Conservation (phyloP, 30 jellyfish, hydroid and myxozoan genomes). For the Aurelia sp. region DNA sequence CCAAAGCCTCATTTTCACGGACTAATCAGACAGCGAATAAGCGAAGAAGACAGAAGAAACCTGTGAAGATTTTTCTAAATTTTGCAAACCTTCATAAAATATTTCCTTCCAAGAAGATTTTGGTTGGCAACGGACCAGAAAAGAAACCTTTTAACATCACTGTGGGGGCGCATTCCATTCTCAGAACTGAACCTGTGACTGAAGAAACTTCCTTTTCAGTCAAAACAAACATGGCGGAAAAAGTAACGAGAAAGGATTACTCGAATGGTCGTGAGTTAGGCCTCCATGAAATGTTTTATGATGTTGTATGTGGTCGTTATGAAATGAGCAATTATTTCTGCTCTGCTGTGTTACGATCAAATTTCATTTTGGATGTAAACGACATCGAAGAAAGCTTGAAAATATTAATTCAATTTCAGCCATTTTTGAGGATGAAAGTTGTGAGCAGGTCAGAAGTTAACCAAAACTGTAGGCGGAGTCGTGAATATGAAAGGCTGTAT, state of each 20-base stretch:
- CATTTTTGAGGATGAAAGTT: constrained; percentile 50
- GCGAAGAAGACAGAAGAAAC: too few species aligned
- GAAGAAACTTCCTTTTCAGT: too few species aligned
- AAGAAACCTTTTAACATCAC: too few species aligned
- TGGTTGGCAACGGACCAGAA: too few species aligned
- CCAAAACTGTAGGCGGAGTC: constrained; percentile 1
- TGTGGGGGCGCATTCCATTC: too few species aligned
- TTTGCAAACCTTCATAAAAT: too few species aligned
- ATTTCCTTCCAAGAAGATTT: too few species aligned
- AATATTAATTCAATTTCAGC: constrained; percentile 45
- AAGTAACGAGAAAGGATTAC: neutral
- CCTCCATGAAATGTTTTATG: constrained; percentile 33
- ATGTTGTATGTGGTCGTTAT: neutral
- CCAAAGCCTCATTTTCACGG: too few species aligned
- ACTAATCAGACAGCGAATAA: too few species aligned
- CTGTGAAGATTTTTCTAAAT: too few species aligned
- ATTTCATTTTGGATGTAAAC: constrained; percentile 8
- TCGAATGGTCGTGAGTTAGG: constrained; percentile 42
- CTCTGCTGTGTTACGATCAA: constrained; percentile 24
- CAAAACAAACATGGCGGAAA: neutral
- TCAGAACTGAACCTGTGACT: too few species aligned
- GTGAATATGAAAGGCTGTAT: constrained; percentile 17
- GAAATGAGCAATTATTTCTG: constrained; percentile 31
- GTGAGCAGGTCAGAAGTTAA: neutral
- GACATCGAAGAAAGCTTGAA: constrained; percentile 27